Evolutionary conservation across 2,888 invertebrate genomes (phyloP), one percentile per base, ranked within the genome.

Genomic region (Zygaena filipendulae): DNA sequence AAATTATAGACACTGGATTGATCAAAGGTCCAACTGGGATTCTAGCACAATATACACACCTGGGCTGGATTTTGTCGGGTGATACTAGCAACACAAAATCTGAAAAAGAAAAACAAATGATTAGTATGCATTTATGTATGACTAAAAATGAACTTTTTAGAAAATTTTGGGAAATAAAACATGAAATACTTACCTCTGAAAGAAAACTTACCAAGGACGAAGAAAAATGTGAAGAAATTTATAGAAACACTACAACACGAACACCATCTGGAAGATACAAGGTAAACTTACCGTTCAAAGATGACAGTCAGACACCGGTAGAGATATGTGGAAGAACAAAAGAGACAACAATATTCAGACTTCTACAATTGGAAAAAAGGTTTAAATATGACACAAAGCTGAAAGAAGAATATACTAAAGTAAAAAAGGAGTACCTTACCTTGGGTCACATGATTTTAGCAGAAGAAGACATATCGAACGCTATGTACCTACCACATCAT

Each of bases 111-210:
- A n/a, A n/a, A n/a, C n/a, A n/a, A n/a, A n/a, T n/a, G n/a, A n/a
- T n/a, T n/a, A 19, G 23, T 29, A 29, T n/a, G n/a, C n/a, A n/a
- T n/a, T n/a, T n/a, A n/a, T n/a, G n/a, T n/a, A n/a, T n/a, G n/a
- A 35, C 35, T 29, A 41, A 41, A 18, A 40, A 38, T 31, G 31
- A 38, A 23, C 6, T 40, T 10, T 21, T 43, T 7, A 33, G 25
- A 25, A 36, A 27, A 11, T 43, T 41, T 14, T 43, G 43, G 39
- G 43, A 43, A 33, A 34, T 41, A 29, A 41, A 43, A 29, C 28
- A 32, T 25, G 38, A 36, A 5, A 19, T 29, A n/a, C n/a, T n/a
- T n/a, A n/a, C n/a, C n/a, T n/a, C n/a, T n/a, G n/a, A n/a, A n/a
- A n/a, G n/a, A n/a, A n/a, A n/a, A 13, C 13, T 35, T 3, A 36